phyloP scores from a whole-genome alignment of 2,113 vertebrate species.

The Siphamia tubifer region DNA sequence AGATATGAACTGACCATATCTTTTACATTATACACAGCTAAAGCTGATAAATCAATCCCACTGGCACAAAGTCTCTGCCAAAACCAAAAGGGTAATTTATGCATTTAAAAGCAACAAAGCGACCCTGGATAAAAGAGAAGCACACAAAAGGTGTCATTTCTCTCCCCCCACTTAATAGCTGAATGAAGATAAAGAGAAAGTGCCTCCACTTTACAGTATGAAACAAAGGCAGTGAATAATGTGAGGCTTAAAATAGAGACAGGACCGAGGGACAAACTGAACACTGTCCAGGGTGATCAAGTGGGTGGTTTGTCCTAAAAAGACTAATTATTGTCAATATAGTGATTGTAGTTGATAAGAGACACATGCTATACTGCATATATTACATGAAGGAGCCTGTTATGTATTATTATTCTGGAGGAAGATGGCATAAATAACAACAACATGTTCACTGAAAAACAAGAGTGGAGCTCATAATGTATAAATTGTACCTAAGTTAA shows the following conservation, averaged over 20 bases:
- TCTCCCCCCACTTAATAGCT: constrained; percentile 31
- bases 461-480: too few relatives aligned
- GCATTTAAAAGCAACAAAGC: constrained; percentile 28
- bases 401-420: too few relatives aligned
- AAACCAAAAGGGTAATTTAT: constrained; percentile 29
- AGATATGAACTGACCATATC: too few relatives aligned
- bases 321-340: too few relatives aligned
- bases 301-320: neutral
- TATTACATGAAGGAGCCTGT: neutral
- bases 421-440: too few relatives aligned
- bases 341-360: too few relatives aligned
- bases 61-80: neutral
- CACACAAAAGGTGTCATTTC: constrained; percentile 54
- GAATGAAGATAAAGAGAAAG: constrained; percentile 31
- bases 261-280: neutral
- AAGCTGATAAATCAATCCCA: neutral
- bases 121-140: constrained; percentile 46
- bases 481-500: too few relatives aligned
- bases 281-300: neutral
- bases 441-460: too few relatives aligned
- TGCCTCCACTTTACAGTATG: neutral
- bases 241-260: constrained; percentile 41
- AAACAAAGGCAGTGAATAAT: constrained; percentile 61
- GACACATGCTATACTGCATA: too few relatives aligned
- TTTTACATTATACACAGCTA: neutral